Conservation (phyloP, 1,140 invertebrate species). For the Sycophaga agraensis region DNA sequence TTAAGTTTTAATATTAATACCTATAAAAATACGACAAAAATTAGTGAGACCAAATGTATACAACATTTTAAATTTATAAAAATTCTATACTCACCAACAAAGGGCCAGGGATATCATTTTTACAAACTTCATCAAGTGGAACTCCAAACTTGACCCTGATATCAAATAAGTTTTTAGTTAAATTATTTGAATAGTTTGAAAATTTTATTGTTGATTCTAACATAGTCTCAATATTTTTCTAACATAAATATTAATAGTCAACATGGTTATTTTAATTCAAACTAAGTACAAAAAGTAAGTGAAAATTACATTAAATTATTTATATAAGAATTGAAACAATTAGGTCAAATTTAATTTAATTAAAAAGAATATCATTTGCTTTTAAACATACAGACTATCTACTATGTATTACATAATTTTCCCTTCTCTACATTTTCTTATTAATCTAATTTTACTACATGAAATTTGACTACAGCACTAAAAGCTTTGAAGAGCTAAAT, state of each 20-base stretch:
- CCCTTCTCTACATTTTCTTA: background rate
- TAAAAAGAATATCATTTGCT: too few relatives aligned
- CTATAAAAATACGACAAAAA: conserved; percentile 48
- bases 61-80: background rate
- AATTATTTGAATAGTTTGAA: too few relatives aligned
- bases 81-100: conserved; percentile 69
- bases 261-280: too few relatives aligned
- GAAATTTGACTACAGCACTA: background rate
- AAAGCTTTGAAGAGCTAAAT: background rate
- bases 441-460: conserved; percentile 9
- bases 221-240: too few relatives aligned
- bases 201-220: too few relatives aligned
- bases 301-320: too few relatives aligned
- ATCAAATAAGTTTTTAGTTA: too few relatives aligned
- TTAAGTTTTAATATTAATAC: conserved; percentile 91
- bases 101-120: conserved; percentile 89
- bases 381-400: background rate
- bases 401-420: conserved; percentile 8
- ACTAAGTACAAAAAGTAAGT: too few relatives aligned
- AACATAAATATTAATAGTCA: too few relatives aligned
- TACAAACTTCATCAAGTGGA: conserved; percentile 85
- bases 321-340: too few relatives aligned
- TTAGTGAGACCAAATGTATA: background rate
- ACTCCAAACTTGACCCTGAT: conserved; percentile 87
- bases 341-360: too few relatives aligned